Evolutionary conservation across 2,113 vertebrate genomes (phyloP).

Genomic region (Ciconia stormi): DNA sequence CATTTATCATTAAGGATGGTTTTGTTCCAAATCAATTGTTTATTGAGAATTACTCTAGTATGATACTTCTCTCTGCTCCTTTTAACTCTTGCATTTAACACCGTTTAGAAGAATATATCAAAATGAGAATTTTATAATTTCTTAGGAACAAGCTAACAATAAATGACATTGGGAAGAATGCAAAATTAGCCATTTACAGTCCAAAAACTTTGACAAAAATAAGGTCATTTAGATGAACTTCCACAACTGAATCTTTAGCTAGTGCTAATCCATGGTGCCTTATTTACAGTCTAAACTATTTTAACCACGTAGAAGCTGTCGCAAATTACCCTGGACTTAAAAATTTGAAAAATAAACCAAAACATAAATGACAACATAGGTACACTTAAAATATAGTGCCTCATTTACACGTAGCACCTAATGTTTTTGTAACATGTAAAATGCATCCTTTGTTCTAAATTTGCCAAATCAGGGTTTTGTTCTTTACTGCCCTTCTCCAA

Average conservation of each 20-base stretch:
- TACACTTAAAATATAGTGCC: not conserved
- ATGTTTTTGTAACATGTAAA: not conserved
- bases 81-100: not conserved
- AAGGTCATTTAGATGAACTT: not conserved
- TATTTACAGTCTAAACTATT: not conserved
- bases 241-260: not conserved
- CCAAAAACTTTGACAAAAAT: not conserved
- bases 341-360: not conserved
- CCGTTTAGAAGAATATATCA: not conserved
- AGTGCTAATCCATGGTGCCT: not conserved
- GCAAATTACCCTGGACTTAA: not conserved
- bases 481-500: not conserved
- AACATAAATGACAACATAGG: not conserved
- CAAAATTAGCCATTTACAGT: not conserved
- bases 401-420: rapidly evolving
- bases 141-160: not conserved
- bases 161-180: not conserved
- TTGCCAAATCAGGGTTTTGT: not conserved
- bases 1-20: constrained; percentile 47
- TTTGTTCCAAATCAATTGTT: constrained; percentile 31
- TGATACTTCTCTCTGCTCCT: not conserved
- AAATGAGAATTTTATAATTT: not conserved
- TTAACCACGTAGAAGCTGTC: not conserved
- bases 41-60: not conserved
- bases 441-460: not conserved